Base-by-base conservation (phyloP, 2,113 vertebrate species). In the Galemys pyrenaicus region DNA sequence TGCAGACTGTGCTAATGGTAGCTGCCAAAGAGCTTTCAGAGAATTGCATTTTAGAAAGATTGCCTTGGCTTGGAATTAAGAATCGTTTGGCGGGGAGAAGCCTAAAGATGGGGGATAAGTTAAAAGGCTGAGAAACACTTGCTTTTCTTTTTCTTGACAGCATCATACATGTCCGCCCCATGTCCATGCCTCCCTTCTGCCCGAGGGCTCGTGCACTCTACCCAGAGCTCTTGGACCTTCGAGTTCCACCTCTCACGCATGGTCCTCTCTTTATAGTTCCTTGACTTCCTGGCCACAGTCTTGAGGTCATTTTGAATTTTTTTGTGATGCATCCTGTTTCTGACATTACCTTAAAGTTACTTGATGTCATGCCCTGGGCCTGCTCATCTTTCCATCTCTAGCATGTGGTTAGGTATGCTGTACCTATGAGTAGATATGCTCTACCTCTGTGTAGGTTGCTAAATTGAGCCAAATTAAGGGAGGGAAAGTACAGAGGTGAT, bases 121-220 rank as follows among this genome's bases (percentile, higher is more conserved):
- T 44, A 24, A 58, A 46, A 92, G 49, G 37, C 39, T 68, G 70
- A 64, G 17, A 17, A n/a, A 39, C 1, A 28, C 24, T 89, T 11
- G 24, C 13, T 51, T 80, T 46, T 60, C 26, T 85, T 46, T 67
- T 74, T 87, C 49, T 58, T 22, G 62, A 78, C 20, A 28, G 28
- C 1, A 5, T 68, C 39, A 1, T 26, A 3, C 0, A 0, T 30
- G 32, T 64, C 32, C 19, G 3, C 26, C 41, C n/a, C 2, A 0
- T 4, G 24, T 3, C 39, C 30, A 16, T 6, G 11, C 81, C 51
- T 64, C 28, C 2, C 32, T 41, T 60, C 82, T 30, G 32, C 28
- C 32, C 9, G 7, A 56, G 64, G 62, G 56, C 37, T 19, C 30
- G n/a, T 93, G 37, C 30, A 4, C 0, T 20, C 20, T 2, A 56